These are phyloP conservation scores for Artibeus lituratus DNA, from an alignment of 2,797 vertebrate species.

Conservation along the genomic window DNA sequence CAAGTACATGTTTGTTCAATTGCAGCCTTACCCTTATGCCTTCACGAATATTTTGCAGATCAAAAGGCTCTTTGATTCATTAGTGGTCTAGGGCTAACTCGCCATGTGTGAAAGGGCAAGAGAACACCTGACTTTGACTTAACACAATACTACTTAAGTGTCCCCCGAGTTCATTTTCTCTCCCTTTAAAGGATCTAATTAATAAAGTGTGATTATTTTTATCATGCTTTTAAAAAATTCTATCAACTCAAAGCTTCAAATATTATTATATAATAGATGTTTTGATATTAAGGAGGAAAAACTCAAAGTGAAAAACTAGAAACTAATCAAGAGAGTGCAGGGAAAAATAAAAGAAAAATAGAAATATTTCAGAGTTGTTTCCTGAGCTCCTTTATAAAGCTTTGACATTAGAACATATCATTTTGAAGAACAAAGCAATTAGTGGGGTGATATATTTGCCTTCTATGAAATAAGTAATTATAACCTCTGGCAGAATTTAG, in stretches of 20 bases:
- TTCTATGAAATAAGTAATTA: not conserved
- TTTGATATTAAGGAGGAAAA: not conserved
- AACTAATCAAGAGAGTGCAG: not conserved
- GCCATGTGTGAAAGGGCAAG: not conserved
- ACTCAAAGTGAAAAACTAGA: not conserved
- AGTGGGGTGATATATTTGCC: not conserved
- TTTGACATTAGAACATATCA: not conserved
- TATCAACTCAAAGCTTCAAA: not conserved
- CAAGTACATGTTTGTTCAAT: slow-evolving; percentile 23
- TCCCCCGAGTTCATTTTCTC: not conserved
- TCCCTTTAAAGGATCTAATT: not conserved
- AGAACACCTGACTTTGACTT: not conserved
- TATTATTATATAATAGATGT: not conserved
- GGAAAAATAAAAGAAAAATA: not conserved
- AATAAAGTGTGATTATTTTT: not conserved
- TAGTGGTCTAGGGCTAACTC: not conserved
- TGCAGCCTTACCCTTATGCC: not conserved
- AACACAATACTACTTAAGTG: not conserved
- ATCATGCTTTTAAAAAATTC: not conserved
- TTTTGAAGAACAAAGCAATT: not conserved
- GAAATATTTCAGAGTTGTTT: not conserved
- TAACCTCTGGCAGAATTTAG: not conserved
- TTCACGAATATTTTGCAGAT: slow-evolving; percentile 26
- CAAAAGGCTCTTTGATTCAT: not conserved
- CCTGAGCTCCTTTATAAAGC: not conserved